phyloP scores from a whole-genome alignment of 2,888 invertebrate species.

The Papilio protenor region DNA sequence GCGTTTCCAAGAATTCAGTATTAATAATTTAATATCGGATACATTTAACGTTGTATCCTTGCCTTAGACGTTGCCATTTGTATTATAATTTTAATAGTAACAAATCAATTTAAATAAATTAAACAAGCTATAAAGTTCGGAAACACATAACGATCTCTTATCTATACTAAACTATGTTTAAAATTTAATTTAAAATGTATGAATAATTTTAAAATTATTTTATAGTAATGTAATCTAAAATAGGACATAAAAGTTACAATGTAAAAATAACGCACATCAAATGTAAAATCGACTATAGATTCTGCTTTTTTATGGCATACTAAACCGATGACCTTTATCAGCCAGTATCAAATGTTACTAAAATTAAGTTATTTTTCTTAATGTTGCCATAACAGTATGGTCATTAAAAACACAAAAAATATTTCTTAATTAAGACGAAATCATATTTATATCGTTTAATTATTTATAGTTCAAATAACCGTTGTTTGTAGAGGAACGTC shows the following conservation, averaged over 20 bases:
- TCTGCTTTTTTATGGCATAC: neutral
- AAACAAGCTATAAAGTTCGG: constrained; percentile 15
- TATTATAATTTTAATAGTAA: constrained; percentile 3
- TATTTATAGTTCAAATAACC: neutral
- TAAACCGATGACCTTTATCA: neutral
- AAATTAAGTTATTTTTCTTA: neutral
- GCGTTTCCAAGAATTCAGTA: neutral
- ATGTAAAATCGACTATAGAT: neutral
- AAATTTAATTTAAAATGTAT: constrained; percentile 2
- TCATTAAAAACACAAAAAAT: neutral
- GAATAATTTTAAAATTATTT: neutral
- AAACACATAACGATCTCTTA: constrained; percentile 15
- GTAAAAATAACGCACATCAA: neutral
- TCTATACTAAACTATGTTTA: neutral
- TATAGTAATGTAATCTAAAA: neutral
- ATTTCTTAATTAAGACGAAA: neutral
- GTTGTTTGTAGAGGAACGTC: neutral
- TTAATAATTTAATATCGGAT: neutral
- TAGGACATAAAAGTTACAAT: neutral
- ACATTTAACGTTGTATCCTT: neutral
- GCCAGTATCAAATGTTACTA: neutral
- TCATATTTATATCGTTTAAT: neutral
- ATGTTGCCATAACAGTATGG: neutral
- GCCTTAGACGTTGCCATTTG: neutral
- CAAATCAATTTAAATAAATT: constrained; percentile 25